Conservation (phyloP, 1,140 invertebrate species). For the Ceratina calcarata region DNA sequence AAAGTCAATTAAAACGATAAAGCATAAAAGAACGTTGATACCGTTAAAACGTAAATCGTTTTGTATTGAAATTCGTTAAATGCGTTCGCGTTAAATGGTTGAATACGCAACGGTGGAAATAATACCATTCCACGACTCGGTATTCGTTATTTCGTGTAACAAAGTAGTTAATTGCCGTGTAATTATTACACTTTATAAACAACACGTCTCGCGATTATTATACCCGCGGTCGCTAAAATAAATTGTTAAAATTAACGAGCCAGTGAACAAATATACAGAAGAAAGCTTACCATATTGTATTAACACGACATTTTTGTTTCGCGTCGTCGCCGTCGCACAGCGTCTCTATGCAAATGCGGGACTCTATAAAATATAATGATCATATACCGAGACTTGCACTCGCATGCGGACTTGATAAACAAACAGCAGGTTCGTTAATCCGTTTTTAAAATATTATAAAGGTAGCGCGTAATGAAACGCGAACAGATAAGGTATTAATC, state of each 20-base stretch:
- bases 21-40: not conserved
- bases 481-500: constrained; percentile 2
- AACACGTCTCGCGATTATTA: not conserved
- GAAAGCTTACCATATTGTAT: not conserved
- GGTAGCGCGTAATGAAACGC: not conserved
- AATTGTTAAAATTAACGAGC: not conserved
- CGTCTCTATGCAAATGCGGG: not conserved
- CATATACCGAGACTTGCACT: not conserved
- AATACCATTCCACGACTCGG: too few relatives aligned
- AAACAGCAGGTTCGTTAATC: not conserved
- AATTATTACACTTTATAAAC: not conserved
- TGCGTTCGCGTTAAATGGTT: not conserved
- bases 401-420: not conserved
- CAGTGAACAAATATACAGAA: not conserved
- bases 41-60: not conserved
- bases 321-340: not conserved
- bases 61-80: not conserved
- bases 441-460: not conserved
- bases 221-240: not conserved
- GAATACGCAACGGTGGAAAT: not conserved
- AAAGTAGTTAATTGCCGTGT: not conserved
- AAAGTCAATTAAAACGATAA: not conserved
- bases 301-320: not conserved
- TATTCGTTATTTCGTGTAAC: not conserved
- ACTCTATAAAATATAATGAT: not conserved